phyloP scores from a whole-genome alignment of 2,113 vertebrate genomes.

The Callaeas wilsoni region DNA sequence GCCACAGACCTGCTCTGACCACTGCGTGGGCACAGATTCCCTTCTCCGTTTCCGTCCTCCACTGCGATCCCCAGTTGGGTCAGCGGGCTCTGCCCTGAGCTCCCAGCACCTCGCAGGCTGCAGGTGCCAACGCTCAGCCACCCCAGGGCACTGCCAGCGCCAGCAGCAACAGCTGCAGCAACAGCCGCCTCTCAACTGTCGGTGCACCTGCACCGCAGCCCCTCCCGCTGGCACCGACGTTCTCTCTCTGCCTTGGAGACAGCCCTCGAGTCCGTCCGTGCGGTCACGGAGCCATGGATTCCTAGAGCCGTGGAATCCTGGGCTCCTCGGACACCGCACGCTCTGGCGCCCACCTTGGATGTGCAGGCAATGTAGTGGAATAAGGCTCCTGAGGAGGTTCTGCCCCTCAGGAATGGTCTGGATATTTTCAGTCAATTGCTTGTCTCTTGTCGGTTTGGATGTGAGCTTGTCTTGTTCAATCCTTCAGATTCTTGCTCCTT shows the following conservation, averaged over 20 bases:
- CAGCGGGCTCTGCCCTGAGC: not conserved
- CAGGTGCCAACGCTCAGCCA: not conserved
- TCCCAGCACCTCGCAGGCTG: not conserved
- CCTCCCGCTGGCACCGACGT: not conserved
- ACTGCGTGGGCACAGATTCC: not conserved
- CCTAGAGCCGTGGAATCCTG: not conserved
- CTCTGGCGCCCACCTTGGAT: accelerated
- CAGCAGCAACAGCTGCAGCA: not conserved
- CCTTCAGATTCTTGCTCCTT: not conserved
- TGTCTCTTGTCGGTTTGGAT: too few relatives aligned
- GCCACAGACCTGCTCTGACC: not conserved
- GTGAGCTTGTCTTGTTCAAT: not conserved
- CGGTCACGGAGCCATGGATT: not conserved
- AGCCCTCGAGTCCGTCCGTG: not conserved
- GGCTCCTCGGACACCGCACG: not conserved
- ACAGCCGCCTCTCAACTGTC: not conserved
- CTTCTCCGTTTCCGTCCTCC: not conserved
- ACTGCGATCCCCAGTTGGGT: not conserved
- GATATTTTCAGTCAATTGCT: too few relatives aligned
- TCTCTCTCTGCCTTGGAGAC: too few relatives aligned
- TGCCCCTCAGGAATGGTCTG: too few relatives aligned
- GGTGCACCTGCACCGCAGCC: not conserved
- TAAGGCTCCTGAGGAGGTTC: not conserved
- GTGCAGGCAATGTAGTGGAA: too few relatives aligned
- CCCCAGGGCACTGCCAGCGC: not conserved